Percentiles rank a stretch among this genome's conserved stretches.
Conservation (phyloP, 2,113 vertebrate species). For the Nettapus auritus region DNA sequence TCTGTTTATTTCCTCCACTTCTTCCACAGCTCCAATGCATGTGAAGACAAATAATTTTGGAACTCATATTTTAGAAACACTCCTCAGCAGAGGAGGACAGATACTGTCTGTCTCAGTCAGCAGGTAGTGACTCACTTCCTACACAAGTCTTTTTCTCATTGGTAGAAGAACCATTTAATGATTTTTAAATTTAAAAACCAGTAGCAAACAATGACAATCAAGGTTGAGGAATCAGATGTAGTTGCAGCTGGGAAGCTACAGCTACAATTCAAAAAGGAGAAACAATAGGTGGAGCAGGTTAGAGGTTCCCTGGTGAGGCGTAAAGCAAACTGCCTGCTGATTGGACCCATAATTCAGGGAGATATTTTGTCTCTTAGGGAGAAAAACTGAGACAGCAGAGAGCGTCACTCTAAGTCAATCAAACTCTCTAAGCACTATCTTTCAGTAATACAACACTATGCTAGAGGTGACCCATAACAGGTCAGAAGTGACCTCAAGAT, state of each 20-base stretch:
- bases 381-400: not conserved
- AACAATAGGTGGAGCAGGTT: not conserved
- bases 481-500: not conserved
- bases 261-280: not conserved
- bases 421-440: not conserved
- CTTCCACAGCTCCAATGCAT: not conserved
- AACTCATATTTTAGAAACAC: not conserved
- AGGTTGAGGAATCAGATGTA: not conserved
- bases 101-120: not conserved
- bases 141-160: not conserved
- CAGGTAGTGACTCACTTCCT: not conserved
- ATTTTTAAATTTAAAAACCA: not conserved
- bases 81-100: not conserved
- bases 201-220: accelerated
- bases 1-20: not conserved
- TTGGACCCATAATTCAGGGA: not conserved
- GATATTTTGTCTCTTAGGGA: not conserved
- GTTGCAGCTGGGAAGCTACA: not conserved
- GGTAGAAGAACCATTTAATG: not conserved
- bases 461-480: not conserved
- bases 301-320: not conserved
- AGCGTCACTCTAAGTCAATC: not conserved
- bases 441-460: not conserved
- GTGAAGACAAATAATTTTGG: not conserved
- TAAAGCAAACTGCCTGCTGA: not conserved